Percentiles rank a stretch among this genome's conserved stretches.
These are phyloP conservation scores for Schizaphis graminum DNA, from an alignment of 2,888 invertebrate genomes.

Conservation along the genomic window DNA sequence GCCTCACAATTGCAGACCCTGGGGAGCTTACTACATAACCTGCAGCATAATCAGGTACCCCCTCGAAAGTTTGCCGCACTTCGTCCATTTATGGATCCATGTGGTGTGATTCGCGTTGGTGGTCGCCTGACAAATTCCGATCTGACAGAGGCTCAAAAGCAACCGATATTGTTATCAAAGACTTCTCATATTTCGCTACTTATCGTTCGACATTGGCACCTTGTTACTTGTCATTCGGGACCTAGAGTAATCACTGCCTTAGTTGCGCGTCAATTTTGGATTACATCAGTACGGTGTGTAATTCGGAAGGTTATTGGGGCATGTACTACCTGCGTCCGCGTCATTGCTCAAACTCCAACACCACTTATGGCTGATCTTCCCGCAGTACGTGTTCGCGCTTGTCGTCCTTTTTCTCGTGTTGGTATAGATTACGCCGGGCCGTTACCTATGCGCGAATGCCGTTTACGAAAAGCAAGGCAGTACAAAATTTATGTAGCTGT, in stretches of 20 bases:
- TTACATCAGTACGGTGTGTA: background rate
- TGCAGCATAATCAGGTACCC: background rate
- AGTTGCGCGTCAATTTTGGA: conserved; percentile 14
- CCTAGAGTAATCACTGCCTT: background rate
- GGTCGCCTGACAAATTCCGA: background rate
- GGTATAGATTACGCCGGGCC: conserved; percentile 53
- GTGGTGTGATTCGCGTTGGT: conserved; percentile 21
- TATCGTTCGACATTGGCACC: conserved; percentile 20
- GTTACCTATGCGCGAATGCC: no score
- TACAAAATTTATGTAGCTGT: conserved; percentile 40
- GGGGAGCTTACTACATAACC: background rate
- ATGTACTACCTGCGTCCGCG: conserved; percentile 24
- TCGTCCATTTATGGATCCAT: background rate
- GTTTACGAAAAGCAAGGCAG: background rate
- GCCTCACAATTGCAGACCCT: background rate
- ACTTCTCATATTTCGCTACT: background rate
- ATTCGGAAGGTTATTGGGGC: background rate
- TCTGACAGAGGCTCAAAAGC: background rate
- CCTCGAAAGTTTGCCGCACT: background rate
- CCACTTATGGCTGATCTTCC: background rate
- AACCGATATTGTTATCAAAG: background rate
- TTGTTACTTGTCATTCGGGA: background rate
- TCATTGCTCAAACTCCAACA: no score
- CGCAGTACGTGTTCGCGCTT: background rate
- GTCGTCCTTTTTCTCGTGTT: conserved; percentile 62